Conservation (phyloP, 1,140 invertebrate genomes). For the Lamellibrachia luymesi region DNA sequence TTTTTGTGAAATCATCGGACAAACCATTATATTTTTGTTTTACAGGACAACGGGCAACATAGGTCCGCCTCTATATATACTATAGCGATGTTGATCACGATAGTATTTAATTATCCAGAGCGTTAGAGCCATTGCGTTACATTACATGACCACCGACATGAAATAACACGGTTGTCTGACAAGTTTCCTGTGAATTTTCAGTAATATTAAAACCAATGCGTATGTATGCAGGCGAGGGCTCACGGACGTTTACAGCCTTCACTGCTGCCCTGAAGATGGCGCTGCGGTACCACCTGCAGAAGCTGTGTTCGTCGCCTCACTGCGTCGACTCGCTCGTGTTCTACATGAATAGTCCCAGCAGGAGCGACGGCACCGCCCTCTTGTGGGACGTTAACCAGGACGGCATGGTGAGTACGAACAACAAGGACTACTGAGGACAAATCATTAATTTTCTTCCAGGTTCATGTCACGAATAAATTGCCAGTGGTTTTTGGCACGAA, state of each 20-base stretch:
- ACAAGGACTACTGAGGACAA: not conserved
- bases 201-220: not conserved
- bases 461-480: no score
- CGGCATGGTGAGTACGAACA: constrained; percentile 56
- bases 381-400: constrained; percentile 62
- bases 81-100: no score
- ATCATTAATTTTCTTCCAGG: not conserved
- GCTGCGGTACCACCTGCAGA: constrained; percentile 59
- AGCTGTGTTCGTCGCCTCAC: constrained; percentile 56
- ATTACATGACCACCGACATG: no score
- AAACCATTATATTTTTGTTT: no score
- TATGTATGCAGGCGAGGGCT: not conserved
- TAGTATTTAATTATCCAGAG: no score
- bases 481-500: no score
- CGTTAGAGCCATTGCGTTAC: no score
- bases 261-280: constrained; percentile 59
- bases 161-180: no score
- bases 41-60: no score
- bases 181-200: no score
- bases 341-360: constrained; percentile 60
- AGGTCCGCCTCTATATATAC: no score
- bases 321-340: constrained; percentile 62
- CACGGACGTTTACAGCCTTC: not conserved
- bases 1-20: no score
- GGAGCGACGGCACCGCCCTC: constrained; percentile 57